Base-by-base conservation (phyloP, 2,113 vertebrate genomes). In the Anser brachyrhynchus region DNA sequence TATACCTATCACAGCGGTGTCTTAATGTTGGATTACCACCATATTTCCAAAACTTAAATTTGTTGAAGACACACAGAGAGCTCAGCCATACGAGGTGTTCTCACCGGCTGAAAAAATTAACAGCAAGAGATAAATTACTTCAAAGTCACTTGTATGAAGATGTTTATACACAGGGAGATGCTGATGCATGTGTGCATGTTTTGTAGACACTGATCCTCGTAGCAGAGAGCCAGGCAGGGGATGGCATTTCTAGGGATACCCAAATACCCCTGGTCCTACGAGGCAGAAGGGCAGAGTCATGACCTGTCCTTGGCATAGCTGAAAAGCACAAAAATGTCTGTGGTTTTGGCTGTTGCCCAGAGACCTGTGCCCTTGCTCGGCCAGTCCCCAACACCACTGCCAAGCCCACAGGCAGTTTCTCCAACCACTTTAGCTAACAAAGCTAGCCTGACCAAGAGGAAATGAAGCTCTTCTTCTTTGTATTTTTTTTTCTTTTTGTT, bases 31-130 rank as follows among this genome's bases (percentile, higher is more conserved):
- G 73, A 61, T 95, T 37, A 33, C 35, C 7, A 14, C 0, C 6
- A 12, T 37, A 64, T 87, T 97, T 78, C 84, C 91, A 73, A 81
- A 94, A 84, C 75, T 62, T 94, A 93, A 91, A 89, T 93, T 93
- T 92, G 85, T 72, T 74, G 71, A 81, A 95, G 73, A 91, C 41
- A 77, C 5, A 37, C 6, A 4, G 75, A 41, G 41, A 7, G 13
- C 62, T 92, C 75, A 54, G 55, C 49, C 15, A 13, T 39, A 41
- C 10, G 29, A 91, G 87, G 57, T 35, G 61, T 44, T 90, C 83
- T 93, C 75, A 80, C 70, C 79, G 79, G 84, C 72, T 93, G 72
- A 37, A 86, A 96, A 92, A 94, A 85, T 91, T 59, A 96, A 54
- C 79, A 84, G 26, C 58, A 78, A 39, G 33, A 67, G 67, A 92